Evolutionary conservation across 2,797 vertebrate species (phyloP).

Genomic region (Neoniphon sammara): DNA sequence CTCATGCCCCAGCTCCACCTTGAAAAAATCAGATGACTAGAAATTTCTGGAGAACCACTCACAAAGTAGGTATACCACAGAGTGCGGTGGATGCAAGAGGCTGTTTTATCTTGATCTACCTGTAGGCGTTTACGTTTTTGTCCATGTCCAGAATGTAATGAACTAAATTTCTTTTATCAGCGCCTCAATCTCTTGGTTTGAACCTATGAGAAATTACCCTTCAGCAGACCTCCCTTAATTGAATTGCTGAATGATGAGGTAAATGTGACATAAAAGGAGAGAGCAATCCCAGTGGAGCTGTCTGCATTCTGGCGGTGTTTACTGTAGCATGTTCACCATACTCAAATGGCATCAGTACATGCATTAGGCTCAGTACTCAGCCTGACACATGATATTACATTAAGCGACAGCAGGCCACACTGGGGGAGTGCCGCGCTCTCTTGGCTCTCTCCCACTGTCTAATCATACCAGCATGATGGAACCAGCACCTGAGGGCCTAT

Average conservation of each 20-base stretch:
- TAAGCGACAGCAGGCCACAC: constrained; percentile 15
- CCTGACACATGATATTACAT: constrained; percentile 45
- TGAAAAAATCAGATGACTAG: constrained; percentile 35
- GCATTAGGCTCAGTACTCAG: constrained; percentile 20
- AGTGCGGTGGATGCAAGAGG: background rate
- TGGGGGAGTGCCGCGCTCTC: constrained; percentile 13
- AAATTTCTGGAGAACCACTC: constrained; percentile 41
- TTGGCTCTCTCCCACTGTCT: constrained; percentile 28
- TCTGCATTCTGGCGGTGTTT: constrained; percentile 1
- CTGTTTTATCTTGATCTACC: background rate
- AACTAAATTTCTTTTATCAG: too few relatives aligned
- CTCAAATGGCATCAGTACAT: constrained; percentile 15
- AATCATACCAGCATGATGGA: constrained; percentile 37
- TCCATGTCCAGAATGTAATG: background rate
- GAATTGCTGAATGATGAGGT: constrained; percentile 23
- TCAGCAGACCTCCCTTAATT: constrained; percentile 14
- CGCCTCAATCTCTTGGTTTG: too few relatives aligned
- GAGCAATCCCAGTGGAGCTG: background rate
- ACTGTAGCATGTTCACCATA: background rate
- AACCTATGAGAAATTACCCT: background rate
- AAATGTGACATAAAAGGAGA: constrained; percentile 31
- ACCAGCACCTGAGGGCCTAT: constrained; percentile 32
- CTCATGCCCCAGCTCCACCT: constrained; percentile 22
- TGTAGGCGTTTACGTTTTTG: background rate
- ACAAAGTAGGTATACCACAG: constrained; percentile 1